These are phyloP conservation scores for Melanotaenia maccullochi DNA, from an alignment of 2,797 vertebrate genomes.

Conservation along the genomic window DNA sequence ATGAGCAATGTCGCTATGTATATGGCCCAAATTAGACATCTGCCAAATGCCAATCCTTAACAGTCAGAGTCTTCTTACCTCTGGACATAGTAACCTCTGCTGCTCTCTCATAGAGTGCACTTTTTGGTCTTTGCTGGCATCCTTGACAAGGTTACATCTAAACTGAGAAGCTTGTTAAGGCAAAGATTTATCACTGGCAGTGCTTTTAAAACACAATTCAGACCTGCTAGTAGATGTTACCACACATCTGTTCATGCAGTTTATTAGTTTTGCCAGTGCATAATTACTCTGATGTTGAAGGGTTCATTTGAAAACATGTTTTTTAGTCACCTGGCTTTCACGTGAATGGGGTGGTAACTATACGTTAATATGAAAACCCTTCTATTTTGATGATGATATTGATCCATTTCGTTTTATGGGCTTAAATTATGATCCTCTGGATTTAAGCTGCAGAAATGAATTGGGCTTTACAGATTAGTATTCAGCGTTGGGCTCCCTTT, in stretches of 20 bases:
- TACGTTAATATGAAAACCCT: conserved; percentile 59
- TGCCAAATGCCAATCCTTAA: conserved; percentile 65
- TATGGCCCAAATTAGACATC: conserved; percentile 71
- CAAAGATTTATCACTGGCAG: conserved; percentile 38
- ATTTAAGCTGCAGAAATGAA: conserved; percentile 73
- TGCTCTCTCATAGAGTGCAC: conserved; percentile 29
- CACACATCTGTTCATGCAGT: conserved; percentile 50
- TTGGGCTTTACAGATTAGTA: conserved; percentile 75
- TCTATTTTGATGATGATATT: conserved; percentile 71
- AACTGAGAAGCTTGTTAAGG: conserved; percentile 68
- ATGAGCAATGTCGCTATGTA: conserved; percentile 66
- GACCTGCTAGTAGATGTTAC: conserved; percentile 49
- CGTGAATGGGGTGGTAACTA: conserved; percentile 47
- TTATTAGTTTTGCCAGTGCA: conserved; percentile 51
- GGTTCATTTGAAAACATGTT: conserved; percentile 9
- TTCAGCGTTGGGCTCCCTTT: conserved; percentile 66
- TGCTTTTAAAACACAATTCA: conserved; percentile 43
- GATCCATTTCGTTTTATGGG: conserved; percentile 60
- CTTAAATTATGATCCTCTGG: conserved; percentile 73
- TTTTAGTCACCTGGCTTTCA: conserved; percentile 27
- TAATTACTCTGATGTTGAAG: conserved; percentile 38
- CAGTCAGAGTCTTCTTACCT: conserved; percentile 44
- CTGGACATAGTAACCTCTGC: conserved; percentile 56
- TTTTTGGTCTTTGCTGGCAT: conserved; percentile 47
- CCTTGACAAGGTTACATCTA: conserved; percentile 69